Percentiles rank a stretch among this genome's conserved stretches.
These are phyloP conservation scores for Bothrops jararaca DNA, from an alignment of 2,113 vertebrate genomes.

Conservation along the genomic window DNA sequence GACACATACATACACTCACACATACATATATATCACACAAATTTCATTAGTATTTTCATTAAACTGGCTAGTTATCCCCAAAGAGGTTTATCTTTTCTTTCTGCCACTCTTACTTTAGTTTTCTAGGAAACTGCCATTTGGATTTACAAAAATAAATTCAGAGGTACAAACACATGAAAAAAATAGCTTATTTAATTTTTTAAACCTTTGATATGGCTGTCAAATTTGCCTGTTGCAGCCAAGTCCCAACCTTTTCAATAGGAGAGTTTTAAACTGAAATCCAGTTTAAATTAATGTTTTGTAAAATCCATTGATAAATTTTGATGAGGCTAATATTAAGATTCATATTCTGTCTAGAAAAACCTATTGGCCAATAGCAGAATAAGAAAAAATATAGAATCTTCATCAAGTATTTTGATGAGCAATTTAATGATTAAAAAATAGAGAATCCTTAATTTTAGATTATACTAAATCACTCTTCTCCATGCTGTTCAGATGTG, in stretches of 20 bases:
- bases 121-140: neutral
- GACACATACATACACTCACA: too few relatives aligned
- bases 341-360: neutral
- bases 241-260: neutral
- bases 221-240: neutral
- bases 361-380: neutral
- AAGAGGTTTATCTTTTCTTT: neutral
- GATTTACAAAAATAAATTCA: neutral
- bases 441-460: neutral
- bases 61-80: neutral
- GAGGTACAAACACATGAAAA: neutral
- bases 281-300: neutral
- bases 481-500: neutral
- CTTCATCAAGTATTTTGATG: neutral
- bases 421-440: neutral
- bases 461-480: neutral
- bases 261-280: neutral
- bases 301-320: neutral
- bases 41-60: neutral
- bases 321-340: neutral
- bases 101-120: neutral
- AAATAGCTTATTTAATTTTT: neutral
- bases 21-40: neutral
- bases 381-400: neutral
- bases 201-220: neutral